Evolutionary conservation across 2,113 vertebrate genomes (phyloP).

Genomic region (Perccottus glenii): DNA sequence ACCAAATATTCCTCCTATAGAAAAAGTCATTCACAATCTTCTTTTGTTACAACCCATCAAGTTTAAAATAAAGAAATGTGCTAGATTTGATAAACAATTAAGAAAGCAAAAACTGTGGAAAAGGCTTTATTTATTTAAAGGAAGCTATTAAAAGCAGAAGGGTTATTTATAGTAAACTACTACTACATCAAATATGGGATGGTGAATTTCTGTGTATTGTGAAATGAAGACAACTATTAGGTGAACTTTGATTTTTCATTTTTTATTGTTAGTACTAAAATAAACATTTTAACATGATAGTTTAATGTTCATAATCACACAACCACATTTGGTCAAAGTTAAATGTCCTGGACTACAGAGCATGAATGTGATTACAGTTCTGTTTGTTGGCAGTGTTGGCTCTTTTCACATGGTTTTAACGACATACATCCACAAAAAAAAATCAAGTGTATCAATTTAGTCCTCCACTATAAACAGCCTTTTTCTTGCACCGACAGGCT

Average conservation of each 20-base stretch:
- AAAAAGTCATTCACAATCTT: no score
- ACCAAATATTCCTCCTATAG: no score
- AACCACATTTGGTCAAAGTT: conserved; percentile 16
- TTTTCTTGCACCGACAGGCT: not conserved
- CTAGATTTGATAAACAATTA: no score
- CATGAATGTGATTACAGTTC: conserved; percentile 50
- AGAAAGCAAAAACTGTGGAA: no score
- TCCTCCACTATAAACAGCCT: not conserved
- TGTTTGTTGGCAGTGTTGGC: conserved; percentile 44
- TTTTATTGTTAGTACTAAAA: conserved; percentile 12
- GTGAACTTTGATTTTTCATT: not conserved
- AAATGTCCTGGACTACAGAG: conserved; percentile 6
- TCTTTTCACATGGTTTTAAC: conserved; percentile 40
- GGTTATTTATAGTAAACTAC: no score
- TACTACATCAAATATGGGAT: no score
- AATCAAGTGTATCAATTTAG: not conserved
- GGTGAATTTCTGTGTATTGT: not conserved
- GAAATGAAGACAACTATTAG: not conserved
- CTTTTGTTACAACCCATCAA: no score
- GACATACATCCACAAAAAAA: conserved; percentile 15
- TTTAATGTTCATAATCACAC: not conserved
- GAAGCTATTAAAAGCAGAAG: no score
- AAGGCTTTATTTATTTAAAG: no score
- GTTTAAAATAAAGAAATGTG: no score
- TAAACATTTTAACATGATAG: conserved; percentile 11